Conservation (phyloP, 2,113 vertebrate genomes). For the Hippocampus mohnikei region DNA sequence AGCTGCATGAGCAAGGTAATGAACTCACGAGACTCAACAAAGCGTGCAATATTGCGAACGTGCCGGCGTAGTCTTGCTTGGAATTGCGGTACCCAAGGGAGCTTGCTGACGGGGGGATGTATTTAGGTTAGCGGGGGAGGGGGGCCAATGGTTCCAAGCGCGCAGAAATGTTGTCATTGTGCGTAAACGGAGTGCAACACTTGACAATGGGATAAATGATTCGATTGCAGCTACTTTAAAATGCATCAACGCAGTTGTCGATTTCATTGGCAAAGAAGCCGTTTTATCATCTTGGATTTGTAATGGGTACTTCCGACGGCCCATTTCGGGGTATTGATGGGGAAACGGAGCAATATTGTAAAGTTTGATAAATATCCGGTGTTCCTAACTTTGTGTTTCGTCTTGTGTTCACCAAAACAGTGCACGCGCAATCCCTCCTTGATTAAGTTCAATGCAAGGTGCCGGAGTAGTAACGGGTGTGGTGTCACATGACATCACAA, state of each 20-base stretch:
- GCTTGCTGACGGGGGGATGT: slow-evolving; percentile 39
- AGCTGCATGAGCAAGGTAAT: slow-evolving; percentile 90
- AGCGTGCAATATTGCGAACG: neutral
- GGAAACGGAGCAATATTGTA: no score
- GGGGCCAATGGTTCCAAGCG: neutral
- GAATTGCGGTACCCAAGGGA: slow-evolving; percentile 49
- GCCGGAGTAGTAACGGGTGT: no score
- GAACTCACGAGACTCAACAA: neutral
- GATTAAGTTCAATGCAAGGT: no score
- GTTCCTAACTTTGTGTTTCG: no score
- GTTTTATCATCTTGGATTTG: neutral
- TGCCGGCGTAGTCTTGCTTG: neutral
- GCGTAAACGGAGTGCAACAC: neutral
- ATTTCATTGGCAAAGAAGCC: neutral
- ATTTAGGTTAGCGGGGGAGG: slow-evolving; percentile 49
- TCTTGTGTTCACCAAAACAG: no score
- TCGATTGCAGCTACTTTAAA: neutral
- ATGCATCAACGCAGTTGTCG: neutral
- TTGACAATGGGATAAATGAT: neutral
- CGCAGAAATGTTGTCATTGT: slow-evolving; percentile 4
- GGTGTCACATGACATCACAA: no score
- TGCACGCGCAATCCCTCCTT: no score
- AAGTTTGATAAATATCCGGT: no score
- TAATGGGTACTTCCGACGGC: neutral
- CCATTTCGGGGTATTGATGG: no score